phyloP scores from a whole-genome alignment of 1,140 invertebrate species.

The Brachionus plicatilis region DNA sequence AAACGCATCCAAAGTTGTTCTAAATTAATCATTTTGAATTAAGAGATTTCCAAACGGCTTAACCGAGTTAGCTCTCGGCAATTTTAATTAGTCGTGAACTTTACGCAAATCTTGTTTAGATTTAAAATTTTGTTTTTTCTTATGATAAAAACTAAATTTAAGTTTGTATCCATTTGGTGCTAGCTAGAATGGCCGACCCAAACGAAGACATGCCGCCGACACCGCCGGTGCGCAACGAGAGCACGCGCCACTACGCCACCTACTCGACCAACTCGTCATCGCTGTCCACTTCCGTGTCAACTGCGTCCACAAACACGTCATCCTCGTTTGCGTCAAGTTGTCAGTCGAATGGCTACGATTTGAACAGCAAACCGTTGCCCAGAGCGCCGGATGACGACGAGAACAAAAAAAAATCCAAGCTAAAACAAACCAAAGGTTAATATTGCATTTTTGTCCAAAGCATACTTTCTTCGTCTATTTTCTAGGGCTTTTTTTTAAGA shows the following conservation, averaged over 20 bases:
- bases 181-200: background rate
- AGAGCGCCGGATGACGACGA: constrained; percentile 10
- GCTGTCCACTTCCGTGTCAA: background rate
- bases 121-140: background rate
- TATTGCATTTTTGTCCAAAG: background rate
- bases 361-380: constrained; percentile 8
- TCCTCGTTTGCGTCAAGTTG: background rate
- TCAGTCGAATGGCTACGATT: background rate
- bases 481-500: background rate
- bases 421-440: constrained; percentile 18
- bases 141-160: background rate
- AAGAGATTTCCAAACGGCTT: background rate
- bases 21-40: background rate
- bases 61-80: background rate
- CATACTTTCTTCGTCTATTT: background rate
- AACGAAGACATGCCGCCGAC: constrained; percentile 7
- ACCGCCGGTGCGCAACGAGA: constrained; percentile 35
- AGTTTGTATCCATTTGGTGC: background rate
- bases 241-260: background rate
- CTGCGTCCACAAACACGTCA: background rate
- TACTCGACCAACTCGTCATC: background rate
- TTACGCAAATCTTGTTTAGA: constrained; percentile 17
- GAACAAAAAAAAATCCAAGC: constrained; percentile 23
- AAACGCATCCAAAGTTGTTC: background rate
- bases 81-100: constrained; percentile 19